Base-by-base conservation (phyloP, 2,797 vertebrate species). In the Sebastes cheni region DNA sequence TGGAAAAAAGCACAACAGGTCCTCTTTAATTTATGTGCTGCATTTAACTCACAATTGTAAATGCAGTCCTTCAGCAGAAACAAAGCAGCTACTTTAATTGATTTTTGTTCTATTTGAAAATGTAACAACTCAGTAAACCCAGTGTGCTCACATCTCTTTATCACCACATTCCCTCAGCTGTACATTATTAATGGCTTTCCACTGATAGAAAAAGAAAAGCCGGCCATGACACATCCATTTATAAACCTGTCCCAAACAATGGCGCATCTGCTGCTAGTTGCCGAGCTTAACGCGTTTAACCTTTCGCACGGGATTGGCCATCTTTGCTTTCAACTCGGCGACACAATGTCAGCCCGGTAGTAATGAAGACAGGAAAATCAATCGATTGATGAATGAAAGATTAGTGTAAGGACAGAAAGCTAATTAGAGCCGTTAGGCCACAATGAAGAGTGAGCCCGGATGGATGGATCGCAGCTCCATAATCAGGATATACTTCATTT, bases 321-420 rank as follows among this genome's bases (percentile, higher is more conserved):
- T 90, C 77, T 88, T 82, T 84, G 79, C 88, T 86, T 76, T 85
- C 86, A 75, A 84, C 74, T 82, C 87, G 81, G 85, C 83, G 65
- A 86, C 92, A 87, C 87, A 62, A 62, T 23, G 79, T 91, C 87
- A 86, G 83, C 80, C 83, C 25, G 11, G 87, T 83, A 83, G 86
- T 94, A 93, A 94, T 94, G 91, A 93, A 89, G 91, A 94, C 91
- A 93, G 92, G 80, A 81, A 94, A 95, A 95, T 96, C 95, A 91
- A 93, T 95, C 87, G 85, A 93, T 94, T 92, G 94, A 94, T 92
- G 93, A 92, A 95, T 94, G 93, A 94, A 93, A 95, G 93, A 95
- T 96, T 94, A 86, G 90, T 88, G 81, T 92, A 93, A 87, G 85
- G 93, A 94, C 92, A 92, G 90, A 93, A 93, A 94, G 91, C 89